Percentiles rank a stretch among this genome's conserved stretches.
These are phyloP conservation scores for Baccha elongata DNA, from an alignment of 2,888 invertebrate species.

Conservation along the genomic window DNA sequence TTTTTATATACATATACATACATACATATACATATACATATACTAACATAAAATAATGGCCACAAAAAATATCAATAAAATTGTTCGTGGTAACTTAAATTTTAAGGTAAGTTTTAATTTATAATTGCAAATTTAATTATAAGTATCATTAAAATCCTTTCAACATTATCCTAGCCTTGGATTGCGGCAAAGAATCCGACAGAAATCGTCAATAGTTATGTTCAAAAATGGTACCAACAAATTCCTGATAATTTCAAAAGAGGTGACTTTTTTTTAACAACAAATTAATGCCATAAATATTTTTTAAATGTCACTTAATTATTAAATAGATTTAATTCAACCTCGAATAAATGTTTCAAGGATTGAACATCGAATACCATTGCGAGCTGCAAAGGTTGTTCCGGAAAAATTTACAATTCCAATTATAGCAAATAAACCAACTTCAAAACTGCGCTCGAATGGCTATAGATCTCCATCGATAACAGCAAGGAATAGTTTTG, in stretches of 20 bases:
- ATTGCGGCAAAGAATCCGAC: slow-evolving; percentile 75
- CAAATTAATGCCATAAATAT: too few relatives aligned
- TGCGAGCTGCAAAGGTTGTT: neutral
- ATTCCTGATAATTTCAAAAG: slow-evolving; percentile 73
- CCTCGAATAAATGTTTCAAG: neutral
- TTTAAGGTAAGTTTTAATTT: slow-evolving; percentile 73
- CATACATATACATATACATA: too few relatives aligned
- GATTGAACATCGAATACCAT: neutral
- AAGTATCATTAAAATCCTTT: too few relatives aligned
- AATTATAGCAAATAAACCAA: slow-evolving; percentile 1
- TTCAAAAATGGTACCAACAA: slow-evolving; percentile 75
- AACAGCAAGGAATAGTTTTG: slow-evolving; percentile 13
- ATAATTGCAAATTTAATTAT: too few relatives aligned
- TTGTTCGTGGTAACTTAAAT: slow-evolving; percentile 75
- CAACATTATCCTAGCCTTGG: slow-evolving; percentile 73
- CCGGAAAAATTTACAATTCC: slow-evolving; percentile 6
- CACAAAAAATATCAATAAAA: slow-evolving; percentile 75
- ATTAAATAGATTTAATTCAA: slow-evolving; percentile 18
- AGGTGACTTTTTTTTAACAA: too few relatives aligned
- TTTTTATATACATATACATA: too few relatives aligned
- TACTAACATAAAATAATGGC: slow-evolving; percentile 67
- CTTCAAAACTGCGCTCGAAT: slow-evolving; percentile 6
- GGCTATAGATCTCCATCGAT: neutral
- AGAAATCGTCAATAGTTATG: slow-evolving; percentile 75
- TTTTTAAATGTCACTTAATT: too few relatives aligned